A percentile compares a stretch with the other conserved stretches of the same genome.
These are phyloP conservation scores for Molothrus aeneus DNA, from an alignment of 2,797 vertebrate species.

Conservation along the genomic window DNA sequence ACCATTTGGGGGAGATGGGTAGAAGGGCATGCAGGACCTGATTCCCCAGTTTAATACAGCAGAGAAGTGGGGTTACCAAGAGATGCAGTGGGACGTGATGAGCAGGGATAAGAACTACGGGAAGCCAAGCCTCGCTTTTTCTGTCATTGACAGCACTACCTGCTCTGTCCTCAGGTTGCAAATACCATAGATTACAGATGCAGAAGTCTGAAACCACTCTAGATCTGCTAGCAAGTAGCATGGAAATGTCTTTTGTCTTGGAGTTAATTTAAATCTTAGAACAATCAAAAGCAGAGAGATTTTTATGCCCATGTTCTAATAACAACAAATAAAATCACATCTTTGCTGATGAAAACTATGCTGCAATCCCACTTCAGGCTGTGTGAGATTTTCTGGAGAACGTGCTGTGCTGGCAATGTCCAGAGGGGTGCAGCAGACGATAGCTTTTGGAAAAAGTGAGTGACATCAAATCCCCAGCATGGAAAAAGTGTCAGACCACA, in stretches of 20 bases:
- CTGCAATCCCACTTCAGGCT: not conserved
- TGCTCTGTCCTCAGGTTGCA: not conserved
- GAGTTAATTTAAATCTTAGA: not conserved
- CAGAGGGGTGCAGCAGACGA: slow-evolving; percentile 43
- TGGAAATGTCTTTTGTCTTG: not conserved
- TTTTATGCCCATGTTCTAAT: not conserved
- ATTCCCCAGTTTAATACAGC: not conserved
- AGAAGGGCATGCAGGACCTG: not conserved
- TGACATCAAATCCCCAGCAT: not conserved
- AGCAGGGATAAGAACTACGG: fast-evolving
- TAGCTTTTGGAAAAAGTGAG: not conserved
- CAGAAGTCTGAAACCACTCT: not conserved
- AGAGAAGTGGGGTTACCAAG: not conserved
- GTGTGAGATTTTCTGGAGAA: not conserved
- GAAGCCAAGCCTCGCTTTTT: not conserved
- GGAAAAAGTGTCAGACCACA: not conserved
- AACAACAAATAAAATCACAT: not conserved
- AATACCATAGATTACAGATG: not conserved
- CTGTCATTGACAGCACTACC: not conserved
- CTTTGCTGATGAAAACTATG: not conserved
- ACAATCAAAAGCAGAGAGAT: not conserved
- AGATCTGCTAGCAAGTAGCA: not conserved
- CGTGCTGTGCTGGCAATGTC: not conserved
- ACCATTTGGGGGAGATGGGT: not conserved
- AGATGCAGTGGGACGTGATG: not conserved